Conservation (phyloP, 2,113 vertebrate genomes). For the Thoracochromis brauschi region DNA sequence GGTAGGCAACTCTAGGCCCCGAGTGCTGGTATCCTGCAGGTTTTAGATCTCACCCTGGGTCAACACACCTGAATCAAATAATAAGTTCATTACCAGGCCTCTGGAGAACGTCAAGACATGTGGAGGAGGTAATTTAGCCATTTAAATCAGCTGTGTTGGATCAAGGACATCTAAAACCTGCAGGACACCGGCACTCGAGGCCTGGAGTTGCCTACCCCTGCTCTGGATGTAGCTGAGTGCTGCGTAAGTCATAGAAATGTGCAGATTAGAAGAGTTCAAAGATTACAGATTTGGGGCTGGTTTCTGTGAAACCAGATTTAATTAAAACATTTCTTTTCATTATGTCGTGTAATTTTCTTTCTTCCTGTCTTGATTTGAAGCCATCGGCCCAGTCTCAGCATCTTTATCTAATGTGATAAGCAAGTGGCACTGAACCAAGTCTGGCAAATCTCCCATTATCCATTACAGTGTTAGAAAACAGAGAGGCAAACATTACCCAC, state of each 20-base stretch:
- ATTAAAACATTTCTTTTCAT: constrained; percentile 7
- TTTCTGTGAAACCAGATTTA: neutral
- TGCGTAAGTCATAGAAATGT: neutral
- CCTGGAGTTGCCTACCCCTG: neutral
- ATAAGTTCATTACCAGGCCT: neutral
- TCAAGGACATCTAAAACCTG: neutral
- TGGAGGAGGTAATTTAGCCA: neutral
- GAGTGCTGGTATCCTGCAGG: neutral
- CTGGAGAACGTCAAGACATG: neutral
- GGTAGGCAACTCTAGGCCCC: neutral
- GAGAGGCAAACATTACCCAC: constrained; percentile 37
- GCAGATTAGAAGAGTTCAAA: neutral
- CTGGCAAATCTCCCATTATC: constrained; percentile 20
- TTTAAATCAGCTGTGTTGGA: neutral
- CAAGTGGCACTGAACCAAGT: neutral
- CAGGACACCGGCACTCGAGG: neutral
- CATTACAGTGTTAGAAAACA: constrained; percentile 34
- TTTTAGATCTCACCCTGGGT: neutral
- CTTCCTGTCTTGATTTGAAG: neutral
- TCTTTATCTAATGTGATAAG: constrained; percentile 5
- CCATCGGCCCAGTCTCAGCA: neutral
- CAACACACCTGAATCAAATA: neutral
- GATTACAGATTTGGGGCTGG: neutral
- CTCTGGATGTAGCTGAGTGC: constrained; percentile 27
- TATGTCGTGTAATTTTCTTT: neutral